Evolutionary conservation across 2,113 vertebrate species (phyloP).

Genomic region (Peromyscus californicus): DNA sequence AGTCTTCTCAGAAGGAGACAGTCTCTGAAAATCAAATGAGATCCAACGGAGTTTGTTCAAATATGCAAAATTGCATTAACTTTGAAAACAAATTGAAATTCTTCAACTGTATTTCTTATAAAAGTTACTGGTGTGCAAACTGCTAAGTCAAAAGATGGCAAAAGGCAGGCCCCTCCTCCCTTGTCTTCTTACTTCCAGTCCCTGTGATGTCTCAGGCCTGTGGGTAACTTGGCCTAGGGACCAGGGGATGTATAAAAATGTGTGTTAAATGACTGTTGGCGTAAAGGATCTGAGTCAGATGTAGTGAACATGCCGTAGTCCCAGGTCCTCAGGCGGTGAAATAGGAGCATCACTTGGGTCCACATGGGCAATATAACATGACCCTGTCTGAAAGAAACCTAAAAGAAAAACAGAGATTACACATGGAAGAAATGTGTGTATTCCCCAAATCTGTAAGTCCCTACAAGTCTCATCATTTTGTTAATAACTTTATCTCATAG

Average conservation of each 20-base stretch:
- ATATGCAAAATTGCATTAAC: constrained; percentile 60
- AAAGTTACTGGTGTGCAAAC: not conserved
- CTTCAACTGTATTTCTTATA: constrained; percentile 5
- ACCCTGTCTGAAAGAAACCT: not conserved
- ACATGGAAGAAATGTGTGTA: not conserved
- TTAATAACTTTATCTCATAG: not conserved
- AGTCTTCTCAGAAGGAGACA: constrained; percentile 54
- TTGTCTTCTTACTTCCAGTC: not conserved
- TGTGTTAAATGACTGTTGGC: not conserved
- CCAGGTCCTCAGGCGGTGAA: not conserved
- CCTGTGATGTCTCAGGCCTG: no score
- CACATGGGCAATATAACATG: not conserved
- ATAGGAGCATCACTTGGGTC: not conserved
- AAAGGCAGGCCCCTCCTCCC: not conserved
- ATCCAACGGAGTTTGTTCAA: constrained; percentile 14
- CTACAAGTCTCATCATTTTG: not conserved
- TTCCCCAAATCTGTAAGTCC: not conserved
- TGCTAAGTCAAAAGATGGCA: not conserved
- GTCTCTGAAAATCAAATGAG: constrained; percentile 54
- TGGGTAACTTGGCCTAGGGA: not conserved
- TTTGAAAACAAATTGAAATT: constrained; percentile 45
- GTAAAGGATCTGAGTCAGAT: not conserved
- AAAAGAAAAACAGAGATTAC: not conserved
- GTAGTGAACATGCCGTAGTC: not conserved
- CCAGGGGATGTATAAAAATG: not conserved